phyloP scores from a whole-genome alignment of 2,113 vertebrate species.

The Eupsittula cactorum region DNA sequence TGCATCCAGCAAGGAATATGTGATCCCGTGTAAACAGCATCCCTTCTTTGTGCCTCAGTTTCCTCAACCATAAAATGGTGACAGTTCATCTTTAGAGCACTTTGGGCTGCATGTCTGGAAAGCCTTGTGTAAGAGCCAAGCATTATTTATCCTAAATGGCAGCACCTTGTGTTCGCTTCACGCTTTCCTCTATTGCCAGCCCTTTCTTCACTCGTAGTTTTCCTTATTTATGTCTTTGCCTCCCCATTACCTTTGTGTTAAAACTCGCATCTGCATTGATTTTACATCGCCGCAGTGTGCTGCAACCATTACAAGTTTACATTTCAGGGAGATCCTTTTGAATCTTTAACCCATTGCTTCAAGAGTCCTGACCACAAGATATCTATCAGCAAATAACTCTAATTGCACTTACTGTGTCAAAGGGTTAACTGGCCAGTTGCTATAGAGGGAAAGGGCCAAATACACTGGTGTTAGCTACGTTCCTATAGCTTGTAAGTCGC shows the following conservation, averaged over 20 bases:
- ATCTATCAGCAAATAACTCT: background rate
- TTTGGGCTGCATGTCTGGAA: background rate
- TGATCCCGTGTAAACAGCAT: background rate
- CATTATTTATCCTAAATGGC: slow-evolving; percentile 36
- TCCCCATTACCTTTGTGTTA: slow-evolving; percentile 49
- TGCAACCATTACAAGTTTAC: slow-evolving; percentile 52
- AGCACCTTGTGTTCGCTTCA: background rate
- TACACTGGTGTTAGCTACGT: background rate
- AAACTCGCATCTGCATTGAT: slow-evolving; percentile 57
- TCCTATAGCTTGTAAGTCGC: background rate
- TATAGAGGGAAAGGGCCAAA: background rate
- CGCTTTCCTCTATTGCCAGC: slow-evolving; percentile 10
- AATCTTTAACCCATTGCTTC: slow-evolving; percentile 35
- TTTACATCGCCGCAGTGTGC: slow-evolving; percentile 43
- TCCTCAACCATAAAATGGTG: background rate
- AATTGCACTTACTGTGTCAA: accelerated
- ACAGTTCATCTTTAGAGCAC: background rate
- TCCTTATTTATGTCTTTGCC: slow-evolving; percentile 63
- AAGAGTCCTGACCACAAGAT: background rate
- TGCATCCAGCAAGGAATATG: background rate
- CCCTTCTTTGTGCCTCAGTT: slow-evolving; percentile 39
- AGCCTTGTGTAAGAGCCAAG: background rate
- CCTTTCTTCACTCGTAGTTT: slow-evolving; percentile 30
- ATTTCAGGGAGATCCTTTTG: slow-evolving; percentile 6
- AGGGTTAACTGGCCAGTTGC: background rate